These are phyloP conservation scores for Stegodyphus dumicola DNA, from an alignment of 1,140 invertebrate species.

Conservation along the genomic window DNA sequence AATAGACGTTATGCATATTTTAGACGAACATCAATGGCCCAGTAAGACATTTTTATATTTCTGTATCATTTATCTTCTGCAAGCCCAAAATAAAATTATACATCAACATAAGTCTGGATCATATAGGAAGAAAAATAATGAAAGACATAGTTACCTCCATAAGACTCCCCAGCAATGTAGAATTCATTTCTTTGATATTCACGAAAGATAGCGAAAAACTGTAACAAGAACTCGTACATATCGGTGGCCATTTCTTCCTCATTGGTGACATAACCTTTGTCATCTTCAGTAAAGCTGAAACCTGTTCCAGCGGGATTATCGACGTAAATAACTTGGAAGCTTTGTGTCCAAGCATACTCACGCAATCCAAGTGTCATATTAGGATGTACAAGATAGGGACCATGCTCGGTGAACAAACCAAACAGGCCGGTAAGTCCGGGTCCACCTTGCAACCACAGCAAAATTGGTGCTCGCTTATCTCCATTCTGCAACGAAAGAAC, in stretches of 20 bases:
- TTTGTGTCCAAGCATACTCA: conserved; percentile 80
- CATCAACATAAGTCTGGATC: no score
- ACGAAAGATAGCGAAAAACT: conserved; percentile 64
- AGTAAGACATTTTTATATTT: no score
- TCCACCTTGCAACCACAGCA: conserved; percentile 87
- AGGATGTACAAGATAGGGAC: conserved; percentile 73
- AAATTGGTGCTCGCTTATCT: conserved; percentile 72
- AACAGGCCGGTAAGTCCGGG: conserved; percentile 84
- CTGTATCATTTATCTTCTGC: no score
- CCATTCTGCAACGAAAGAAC: conserved; percentile 8
- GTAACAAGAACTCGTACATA: conserved; percentile 61
- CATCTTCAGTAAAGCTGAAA: conserved; percentile 62
- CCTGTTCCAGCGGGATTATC: conserved; percentile 87
- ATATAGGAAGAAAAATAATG: no score
- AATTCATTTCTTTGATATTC: conserved; percentile 63
- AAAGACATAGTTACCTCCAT: conserved; percentile 60
- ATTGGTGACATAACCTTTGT: conserved; percentile 62
- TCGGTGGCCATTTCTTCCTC: conserved; percentile 62
- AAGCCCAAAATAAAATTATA: no score
- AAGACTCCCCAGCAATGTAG: conserved; percentile 65
- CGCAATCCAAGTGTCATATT: conserved; percentile 74
- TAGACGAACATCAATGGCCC: no score
- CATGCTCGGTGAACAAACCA: conserved; percentile 85
- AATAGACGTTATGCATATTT: no score
- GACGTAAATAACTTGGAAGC: conserved; percentile 83